Base-by-base conservation (phyloP, 2,888 invertebrate species). In the Thecocarcelia acutangulata region DNA sequence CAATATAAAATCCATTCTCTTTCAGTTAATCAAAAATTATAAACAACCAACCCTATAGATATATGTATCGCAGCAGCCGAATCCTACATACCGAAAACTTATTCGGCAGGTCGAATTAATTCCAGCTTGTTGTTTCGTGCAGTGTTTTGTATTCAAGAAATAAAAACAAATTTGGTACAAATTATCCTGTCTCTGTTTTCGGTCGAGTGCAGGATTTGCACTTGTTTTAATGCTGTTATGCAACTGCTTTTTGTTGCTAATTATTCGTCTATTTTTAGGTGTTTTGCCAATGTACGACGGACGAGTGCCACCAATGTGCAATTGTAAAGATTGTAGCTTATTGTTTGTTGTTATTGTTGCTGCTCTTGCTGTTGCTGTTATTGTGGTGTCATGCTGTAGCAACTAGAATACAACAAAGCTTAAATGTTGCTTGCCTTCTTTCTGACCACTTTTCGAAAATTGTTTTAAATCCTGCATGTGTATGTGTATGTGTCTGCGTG, bases 161-260 rank as follows among this genome's bases (percentile, higher is more conserved):
- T 40, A 48, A 19, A 17, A 63, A 37, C n/a, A 33, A 48, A 33
- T 8, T 17, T 8, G 13, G 13, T 21, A 44, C 17, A 64, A 63
- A 70, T 64, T 63, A 63, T 56, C 40, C 46, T 50, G 63, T 50
- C 13, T 19, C 19, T 72, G 33, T 58, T 70, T n/a, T 64, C n/a
- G 40, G 40, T 68, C 56, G 48, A 56, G 56, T 58, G 56, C 15
- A 28, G 50, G 58, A 78, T 72, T 78, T 78, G 12, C 58, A 64
- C 63, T 48, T 50, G 42, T 48, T 70, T 54, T 70, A 59, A 68
- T 59, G 52, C 37, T 68, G 15, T 21, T 17, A 15, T 52, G 42
- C 56, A 44, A 68, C 54, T 33, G 12, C 17, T 40, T 56, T 64
- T 24, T 44, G 0, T n/a, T 28, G 0, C 44, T 56, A 69, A 46